Evolutionary conservation across 2,888 invertebrate genomes (phyloP).

Genomic region (Lepidocyrtinus sp.): DNA sequence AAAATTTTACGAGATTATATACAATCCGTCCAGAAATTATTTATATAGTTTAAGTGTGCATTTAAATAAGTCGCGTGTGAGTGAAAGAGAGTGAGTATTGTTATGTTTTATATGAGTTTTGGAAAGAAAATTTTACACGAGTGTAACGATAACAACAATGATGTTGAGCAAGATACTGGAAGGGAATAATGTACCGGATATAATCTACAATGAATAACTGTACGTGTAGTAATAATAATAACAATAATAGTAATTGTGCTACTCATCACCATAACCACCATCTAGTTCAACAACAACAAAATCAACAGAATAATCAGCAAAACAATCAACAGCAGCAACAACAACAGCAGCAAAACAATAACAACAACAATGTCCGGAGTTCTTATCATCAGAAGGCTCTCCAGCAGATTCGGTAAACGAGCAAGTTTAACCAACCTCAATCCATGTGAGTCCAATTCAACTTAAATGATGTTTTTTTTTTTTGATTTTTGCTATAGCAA

Average conservation of each 20-base stretch:
- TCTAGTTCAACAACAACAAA: background rate
- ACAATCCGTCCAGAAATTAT: background rate
- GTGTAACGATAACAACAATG: background rate
- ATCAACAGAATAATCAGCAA: background rate
- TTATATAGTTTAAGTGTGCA: background rate
- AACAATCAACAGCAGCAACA: background rate
- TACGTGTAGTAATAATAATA: slow-evolving; percentile 8
- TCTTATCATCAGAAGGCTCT: slow-evolving; percentile 68
- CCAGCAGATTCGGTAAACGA: slow-evolving; percentile 65
- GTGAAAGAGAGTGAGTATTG: background rate
- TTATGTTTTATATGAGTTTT: background rate
- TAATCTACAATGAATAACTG: slow-evolving; percentile 36
- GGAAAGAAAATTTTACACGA: no score
- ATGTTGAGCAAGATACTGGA: background rate
- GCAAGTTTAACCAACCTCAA: background rate
- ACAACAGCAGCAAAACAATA: background rate
- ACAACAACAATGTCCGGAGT: slow-evolving; percentile 46
- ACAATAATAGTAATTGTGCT: background rate
- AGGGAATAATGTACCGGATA: slow-evolving; percentile 2
- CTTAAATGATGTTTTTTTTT: slow-evolving; percentile 11
- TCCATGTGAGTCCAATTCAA: no score
- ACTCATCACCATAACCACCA: background rate
- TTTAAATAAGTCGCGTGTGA: background rate
- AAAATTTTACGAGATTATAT: background rate
- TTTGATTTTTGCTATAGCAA: slow-evolving; percentile 54